Evolutionary conservation across 2,113 vertebrate species (phyloP).

Genomic region (Cyanoderma ruficeps): DNA sequence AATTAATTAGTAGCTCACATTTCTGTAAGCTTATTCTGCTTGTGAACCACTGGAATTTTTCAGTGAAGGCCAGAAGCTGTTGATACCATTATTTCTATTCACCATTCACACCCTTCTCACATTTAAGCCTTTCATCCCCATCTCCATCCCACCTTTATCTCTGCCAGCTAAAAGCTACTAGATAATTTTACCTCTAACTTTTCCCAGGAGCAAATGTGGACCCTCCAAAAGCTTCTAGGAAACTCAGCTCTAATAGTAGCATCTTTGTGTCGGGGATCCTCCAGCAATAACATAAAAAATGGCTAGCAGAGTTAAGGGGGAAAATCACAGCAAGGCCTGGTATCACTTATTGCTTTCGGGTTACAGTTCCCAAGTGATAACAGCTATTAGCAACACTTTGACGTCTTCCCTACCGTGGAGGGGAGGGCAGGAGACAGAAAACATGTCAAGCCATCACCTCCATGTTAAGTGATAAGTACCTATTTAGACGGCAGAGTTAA

Average conservation of each 20-base stretch:
- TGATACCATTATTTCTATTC: neutral
- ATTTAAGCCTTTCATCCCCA: conserved; percentile 35
- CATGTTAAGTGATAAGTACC: conserved; percentile 78
- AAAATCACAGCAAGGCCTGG: conserved; percentile 43
- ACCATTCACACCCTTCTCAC: conserved; percentile 13
- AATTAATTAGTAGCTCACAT: conserved; percentile 9
- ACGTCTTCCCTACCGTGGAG: conserved; percentile 67
- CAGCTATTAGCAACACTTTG: conserved; percentile 77
- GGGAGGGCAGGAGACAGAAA: conserved; percentile 71
- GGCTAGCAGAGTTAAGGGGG: conserved; percentile 26
- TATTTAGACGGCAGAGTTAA: conserved; percentile 75
- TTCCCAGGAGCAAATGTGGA: neutral
- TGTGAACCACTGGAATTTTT: neutral
- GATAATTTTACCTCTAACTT: conserved; percentile 41
- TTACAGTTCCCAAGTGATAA: conserved; percentile 76
- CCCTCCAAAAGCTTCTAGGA: conserved; percentile 37
- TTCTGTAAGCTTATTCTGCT: conserved; percentile 9
- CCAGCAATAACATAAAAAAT: conserved; percentile 24
- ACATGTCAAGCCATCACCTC: conserved; percentile 75
- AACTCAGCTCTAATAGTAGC: conserved; percentile 29
- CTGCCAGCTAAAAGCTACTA: conserved; percentile 28
- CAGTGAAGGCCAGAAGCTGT: neutral
- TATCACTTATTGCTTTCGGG: conserved; percentile 69
- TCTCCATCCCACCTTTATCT: conserved; percentile 24
- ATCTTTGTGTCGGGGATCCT: conserved; percentile 34